phyloP scores from a whole-genome alignment of 2,113 vertebrate species.

The Riparia riparia region DNA sequence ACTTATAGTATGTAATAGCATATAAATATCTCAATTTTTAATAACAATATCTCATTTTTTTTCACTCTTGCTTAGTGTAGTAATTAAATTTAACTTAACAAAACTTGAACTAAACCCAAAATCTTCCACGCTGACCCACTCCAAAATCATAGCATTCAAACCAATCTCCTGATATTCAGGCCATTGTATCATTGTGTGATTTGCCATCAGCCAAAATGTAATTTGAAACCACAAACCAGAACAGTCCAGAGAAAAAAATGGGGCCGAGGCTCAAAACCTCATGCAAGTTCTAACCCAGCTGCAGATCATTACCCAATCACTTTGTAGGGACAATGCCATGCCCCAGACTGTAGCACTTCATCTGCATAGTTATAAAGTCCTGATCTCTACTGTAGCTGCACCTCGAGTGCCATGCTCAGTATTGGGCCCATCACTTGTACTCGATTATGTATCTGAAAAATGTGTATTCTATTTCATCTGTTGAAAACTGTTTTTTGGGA shows the following conservation, averaged over 20 bases:
- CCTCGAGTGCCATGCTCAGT: background rate
- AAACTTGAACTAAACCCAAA: background rate
- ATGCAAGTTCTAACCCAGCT: background rate
- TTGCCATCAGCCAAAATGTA: background rate
- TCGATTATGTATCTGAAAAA: no score
- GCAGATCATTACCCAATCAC: background rate
- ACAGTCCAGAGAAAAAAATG: background rate
- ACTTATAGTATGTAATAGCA: background rate
- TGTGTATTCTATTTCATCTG: no score
- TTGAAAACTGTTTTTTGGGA: no score
- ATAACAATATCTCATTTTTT: background rate
- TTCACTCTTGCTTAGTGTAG: background rate
- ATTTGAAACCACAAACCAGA: background rate
- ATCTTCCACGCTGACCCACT: background rate
- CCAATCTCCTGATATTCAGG: background rate
- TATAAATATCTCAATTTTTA: background rate
- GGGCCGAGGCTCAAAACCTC: background rate
- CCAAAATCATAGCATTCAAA: background rate
- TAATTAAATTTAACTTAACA: background rate
- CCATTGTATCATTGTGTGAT: background rate
- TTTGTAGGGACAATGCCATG: background rate
- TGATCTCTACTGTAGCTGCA: background rate
- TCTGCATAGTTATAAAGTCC: background rate
- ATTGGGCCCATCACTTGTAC: background rate
- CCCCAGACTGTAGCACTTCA: background rate